Percentiles rank a stretch among this genome's conserved stretches.
phyloP scores from a whole-genome alignment of 1,140 invertebrate species.

The Gryllus bimaculatus region DNA sequence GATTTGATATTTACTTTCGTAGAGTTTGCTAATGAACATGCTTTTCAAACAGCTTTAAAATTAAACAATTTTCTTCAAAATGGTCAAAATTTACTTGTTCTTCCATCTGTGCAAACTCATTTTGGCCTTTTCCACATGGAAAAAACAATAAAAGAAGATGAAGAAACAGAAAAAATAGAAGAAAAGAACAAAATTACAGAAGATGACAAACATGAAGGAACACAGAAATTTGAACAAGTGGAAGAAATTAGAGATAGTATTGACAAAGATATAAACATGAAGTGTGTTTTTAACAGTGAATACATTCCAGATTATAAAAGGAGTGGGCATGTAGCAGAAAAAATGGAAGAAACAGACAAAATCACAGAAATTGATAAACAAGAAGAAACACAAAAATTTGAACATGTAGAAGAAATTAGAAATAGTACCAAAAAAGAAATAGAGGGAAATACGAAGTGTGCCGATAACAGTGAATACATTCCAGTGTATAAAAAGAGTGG shows the following conservation, averaged over 20 bases:
- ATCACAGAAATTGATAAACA: too few relatives aligned
- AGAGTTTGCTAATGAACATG: neutral
- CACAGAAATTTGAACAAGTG: too few relatives aligned
- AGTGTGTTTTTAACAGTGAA: neutral
- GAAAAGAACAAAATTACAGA: neutral
- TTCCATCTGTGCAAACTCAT: neutral
- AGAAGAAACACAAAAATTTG: neutral
- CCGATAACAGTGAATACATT: neutral
- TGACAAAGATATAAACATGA: neutral
- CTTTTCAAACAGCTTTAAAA: neutral
- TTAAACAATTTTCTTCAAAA: neutral
- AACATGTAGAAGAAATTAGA: neutral
- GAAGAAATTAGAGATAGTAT: too few relatives aligned
- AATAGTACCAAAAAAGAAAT: neutral
- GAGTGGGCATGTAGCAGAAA: too few relatives aligned
- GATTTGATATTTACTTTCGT: neutral
- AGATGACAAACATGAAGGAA: neutral
- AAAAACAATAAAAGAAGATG: neutral
- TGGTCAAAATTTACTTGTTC: neutral
- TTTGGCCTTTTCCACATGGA: neutral
- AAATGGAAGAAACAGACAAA: too few relatives aligned
- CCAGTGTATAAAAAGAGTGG: neutral
- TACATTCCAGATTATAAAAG: too few relatives aligned
- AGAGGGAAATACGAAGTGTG: neutral
- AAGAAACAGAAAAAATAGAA: neutral